Base-by-base conservation (phyloP, 1,140 invertebrate species). In the Drosophila nasuta region DNA sequence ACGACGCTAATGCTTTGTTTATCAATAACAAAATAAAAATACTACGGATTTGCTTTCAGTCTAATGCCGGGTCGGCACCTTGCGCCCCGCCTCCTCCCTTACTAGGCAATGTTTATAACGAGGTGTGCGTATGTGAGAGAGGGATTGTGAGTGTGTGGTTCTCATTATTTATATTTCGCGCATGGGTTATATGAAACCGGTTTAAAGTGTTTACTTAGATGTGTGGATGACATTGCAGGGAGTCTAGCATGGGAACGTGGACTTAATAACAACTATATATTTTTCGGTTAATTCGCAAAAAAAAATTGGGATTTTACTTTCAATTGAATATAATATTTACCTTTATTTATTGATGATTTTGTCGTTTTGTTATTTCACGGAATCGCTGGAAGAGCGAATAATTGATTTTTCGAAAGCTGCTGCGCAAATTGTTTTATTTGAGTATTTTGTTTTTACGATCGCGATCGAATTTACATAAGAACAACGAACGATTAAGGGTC, bases 91-190 rank as follows among this genome's bases (percentile, higher is more conserved):
- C 46, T 43, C 17, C 38, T 38, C 54, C 57, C 67, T 73, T 33
- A 25, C 20, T 38, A 45, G 28, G 2, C 25, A 5, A 15, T 33
- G 17, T 1, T 11, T 30, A 2, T 6, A 45, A 33, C 51, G 6
- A 54, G 59, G 46, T 43, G 17, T 38, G 20, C 20, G 30, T 11
- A 35, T 56, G 38, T 5, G 5, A n/a, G 41, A 7, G 5, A n/a
- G 41, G n/a, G 25, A 15, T 3, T 46, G 25, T 56, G 38, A 46
- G 8, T 20, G 30, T 69, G 57, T 43, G 51, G 13, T 8, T 62
- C 65, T 63, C 43, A 70, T 75, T 75, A 75, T 71, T 60, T 60
- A 75, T 75, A 54, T 71, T 71, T 65, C 13, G 54, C 59, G 35
- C 52, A 52, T 64, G 60, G 60, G 30, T 30, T 45, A 65, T 41